Evolutionary conservation across 2,113 vertebrate genomes (phyloP), one percentile per base, ranked within the genome.

Genomic region (Fulica atra): DNA sequence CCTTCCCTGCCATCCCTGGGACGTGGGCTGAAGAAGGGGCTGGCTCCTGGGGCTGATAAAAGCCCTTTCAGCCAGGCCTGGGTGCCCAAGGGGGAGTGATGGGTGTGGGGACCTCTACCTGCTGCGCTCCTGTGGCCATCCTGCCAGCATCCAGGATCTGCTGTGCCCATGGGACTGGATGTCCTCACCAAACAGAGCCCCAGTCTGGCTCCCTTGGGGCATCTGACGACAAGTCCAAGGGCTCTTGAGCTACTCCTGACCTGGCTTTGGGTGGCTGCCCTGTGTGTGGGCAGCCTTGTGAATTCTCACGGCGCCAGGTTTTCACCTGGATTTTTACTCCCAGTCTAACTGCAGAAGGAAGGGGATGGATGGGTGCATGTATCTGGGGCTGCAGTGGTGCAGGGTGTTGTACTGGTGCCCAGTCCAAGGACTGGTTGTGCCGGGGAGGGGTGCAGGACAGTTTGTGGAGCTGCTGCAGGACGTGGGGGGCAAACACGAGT

Each of bases 381-480:
- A 36, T 44, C 7, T 63, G 50, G 36, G 28, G 44, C 42, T 70
- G 24, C 16, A 11, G 3, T 7, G 31, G 35, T 12, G 24, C 46
- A 12, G 51, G 29, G 16, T 0, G 0, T 19, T 6, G 26, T 36
- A 8, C 38, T 0, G 4, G 50, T 38, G 31, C 50, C n/a, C 0
- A 6, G 33, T 59, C 73, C 33, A 3, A 3, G 5, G 13, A 57
- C 61, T 23, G 3, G 2, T 46, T 51, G 18, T 63, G 54, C 66
- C 3, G 2, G 29, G 18, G 28, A 69, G 46, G 8, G 10, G 24
- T 35, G 3, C 29, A 35, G 46, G 16, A 14, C 17, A 7, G 24
- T 42, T 46, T 64, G 50, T 36, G 54, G 64, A 79, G 40, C 50
- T 2, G 1, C 35, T 28, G 46, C 18, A 5, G 44, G 59, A 42